phyloP scores from a whole-genome alignment of 2,888 invertebrate species.

The Conchocele bisecta region DNA sequence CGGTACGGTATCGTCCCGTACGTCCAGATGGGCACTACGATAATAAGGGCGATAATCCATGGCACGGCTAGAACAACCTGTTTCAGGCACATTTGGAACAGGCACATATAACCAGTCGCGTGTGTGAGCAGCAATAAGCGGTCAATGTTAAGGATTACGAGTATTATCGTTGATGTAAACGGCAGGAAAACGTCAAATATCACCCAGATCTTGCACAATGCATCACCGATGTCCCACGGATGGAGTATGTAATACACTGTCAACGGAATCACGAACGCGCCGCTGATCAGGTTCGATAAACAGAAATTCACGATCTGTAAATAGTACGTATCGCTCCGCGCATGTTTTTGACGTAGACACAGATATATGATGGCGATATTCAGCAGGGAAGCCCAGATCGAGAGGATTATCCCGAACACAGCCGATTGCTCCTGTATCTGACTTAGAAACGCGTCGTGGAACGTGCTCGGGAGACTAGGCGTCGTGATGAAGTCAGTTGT shows the following conservation, averaged over 20 bases:
- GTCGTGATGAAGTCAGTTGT: too few relatives aligned
- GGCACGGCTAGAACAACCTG: slow-evolving; percentile 36
- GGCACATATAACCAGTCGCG: slow-evolving; percentile 22
- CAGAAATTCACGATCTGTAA: slow-evolving; percentile 49
- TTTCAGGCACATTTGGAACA: slow-evolving; percentile 41
- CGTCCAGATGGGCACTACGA: slow-evolving; percentile 55
- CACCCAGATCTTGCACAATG: slow-evolving; percentile 39
- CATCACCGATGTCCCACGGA: slow-evolving; percentile 46
- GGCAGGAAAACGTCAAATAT: slow-evolving; percentile 44
- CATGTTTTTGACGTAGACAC: slow-evolving; percentile 13
- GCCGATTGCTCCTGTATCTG: slow-evolving; percentile 28
- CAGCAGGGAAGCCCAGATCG: slow-evolving; percentile 26
- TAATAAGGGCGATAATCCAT: slow-evolving; percentile 36
- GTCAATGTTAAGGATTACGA: slow-evolving; percentile 41
- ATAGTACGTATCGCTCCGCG: slow-evolving; percentile 25
- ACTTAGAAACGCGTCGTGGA: too few relatives aligned
- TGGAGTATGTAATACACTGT: slow-evolving; percentile 47
- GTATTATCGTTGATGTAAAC: slow-evolving; percentile 37
- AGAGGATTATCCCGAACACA: slow-evolving; percentile 29
- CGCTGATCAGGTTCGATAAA: slow-evolving; percentile 28
- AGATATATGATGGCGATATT: slow-evolving; percentile 27
- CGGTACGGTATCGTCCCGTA: slow-evolving; percentile 34
- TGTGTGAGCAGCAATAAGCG: slow-evolving; percentile 30
- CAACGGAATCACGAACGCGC: slow-evolving; percentile 46
- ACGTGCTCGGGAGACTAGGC: too few relatives aligned